Conservation (phyloP, 2,888 invertebrate species). For the Lamellibrachia satsuma region DNA sequence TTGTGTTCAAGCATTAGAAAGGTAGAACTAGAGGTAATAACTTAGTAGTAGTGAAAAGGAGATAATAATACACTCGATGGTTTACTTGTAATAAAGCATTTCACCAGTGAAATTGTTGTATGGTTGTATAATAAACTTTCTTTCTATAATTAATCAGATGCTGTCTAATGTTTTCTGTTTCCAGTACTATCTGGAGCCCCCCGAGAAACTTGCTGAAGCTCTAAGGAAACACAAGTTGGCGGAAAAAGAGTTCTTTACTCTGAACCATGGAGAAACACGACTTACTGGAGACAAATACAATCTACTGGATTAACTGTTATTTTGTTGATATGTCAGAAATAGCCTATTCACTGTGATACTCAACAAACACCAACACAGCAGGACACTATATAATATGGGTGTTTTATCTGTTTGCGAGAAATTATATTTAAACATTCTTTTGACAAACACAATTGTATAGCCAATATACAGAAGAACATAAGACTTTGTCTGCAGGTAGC, state of each 20-base stretch:
- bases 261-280: neutral
- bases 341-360: neutral
- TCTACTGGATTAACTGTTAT: neutral
- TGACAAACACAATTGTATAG: too few species aligned
- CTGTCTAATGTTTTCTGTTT: neutral
- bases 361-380: neutral
- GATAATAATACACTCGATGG: neutral
- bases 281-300: neutral
- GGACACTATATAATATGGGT: neutral
- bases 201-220: neutral
- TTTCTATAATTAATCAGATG: too few species aligned
- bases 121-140: too few species aligned
- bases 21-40: neutral
- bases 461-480: neutral
- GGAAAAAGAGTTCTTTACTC: neutral
- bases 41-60: neutral
- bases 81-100: neutral
- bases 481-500: neutral
- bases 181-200: constrained; percentile 3
- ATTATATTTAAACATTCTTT: neutral
- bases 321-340: neutral
- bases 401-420: neutral
- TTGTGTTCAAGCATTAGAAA: neutral
- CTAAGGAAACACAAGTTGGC: neutral
- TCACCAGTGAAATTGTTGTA: neutral